Evolutionary conservation across 2,113 vertebrate species (phyloP).

Genomic region (Microtus pennsylvanicus): DNA sequence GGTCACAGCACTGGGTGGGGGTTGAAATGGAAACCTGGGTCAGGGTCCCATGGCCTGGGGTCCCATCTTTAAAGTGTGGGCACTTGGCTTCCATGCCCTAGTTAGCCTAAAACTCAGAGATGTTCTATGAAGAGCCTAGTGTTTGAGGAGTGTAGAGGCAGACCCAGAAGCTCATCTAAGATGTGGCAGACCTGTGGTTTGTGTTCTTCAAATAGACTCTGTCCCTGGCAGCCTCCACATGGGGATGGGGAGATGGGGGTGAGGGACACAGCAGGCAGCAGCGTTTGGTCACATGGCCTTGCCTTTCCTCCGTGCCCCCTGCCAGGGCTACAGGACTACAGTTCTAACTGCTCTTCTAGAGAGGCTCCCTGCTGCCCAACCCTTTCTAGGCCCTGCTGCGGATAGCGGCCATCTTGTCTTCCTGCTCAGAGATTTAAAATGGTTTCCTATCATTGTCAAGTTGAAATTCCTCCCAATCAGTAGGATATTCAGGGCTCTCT

Average conservation of each 20-base stretch:
- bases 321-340: not conserved
- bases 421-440: slow-evolving; percentile 73
- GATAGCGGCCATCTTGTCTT: slow-evolving; percentile 79
- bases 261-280: not conserved
- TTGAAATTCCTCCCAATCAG: slow-evolving; percentile 3
- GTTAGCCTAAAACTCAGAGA: not conserved
- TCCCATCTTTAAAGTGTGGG: not conserved
- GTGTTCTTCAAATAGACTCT: slow-evolving; percentile 44
- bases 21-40: not conserved
- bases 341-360: slow-evolving; percentile 45
- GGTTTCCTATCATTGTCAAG: slow-evolving; percentile 68
- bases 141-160: not conserved
- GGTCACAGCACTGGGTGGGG: not conserved
- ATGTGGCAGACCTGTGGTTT: slow-evolving; percentile 22
- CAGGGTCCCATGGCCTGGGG: not conserved
- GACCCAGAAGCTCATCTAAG: slow-evolving; percentile 9
- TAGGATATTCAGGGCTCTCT: not conserved
- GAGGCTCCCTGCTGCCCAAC: slow-evolving; percentile 65
- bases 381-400: slow-evolving; percentile 68
- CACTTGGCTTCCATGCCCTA: not conserved
- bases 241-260: not conserved
- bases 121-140: not conserved
- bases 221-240: slow-evolving; percentile 25
- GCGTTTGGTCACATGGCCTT: not conserved
- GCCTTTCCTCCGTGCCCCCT: not conserved